Evolutionary conservation across 2,113 vertebrate genomes (phyloP), one percentile per base, ranked within the genome.

Genomic region (Lucifuga dentata): DNA sequence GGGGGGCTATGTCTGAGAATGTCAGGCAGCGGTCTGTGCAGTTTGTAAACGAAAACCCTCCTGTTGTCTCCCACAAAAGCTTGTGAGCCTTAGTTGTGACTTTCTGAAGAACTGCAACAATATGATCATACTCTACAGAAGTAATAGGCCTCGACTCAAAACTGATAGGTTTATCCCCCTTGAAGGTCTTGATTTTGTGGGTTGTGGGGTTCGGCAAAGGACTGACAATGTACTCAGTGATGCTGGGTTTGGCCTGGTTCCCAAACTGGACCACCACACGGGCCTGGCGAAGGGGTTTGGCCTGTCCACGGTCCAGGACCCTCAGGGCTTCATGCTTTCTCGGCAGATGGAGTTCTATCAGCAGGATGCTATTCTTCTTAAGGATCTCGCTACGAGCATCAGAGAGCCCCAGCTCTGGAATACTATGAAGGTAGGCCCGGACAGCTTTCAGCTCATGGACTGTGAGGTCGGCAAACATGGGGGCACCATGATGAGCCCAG

Each of bases 291-390:
- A 1, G 38, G 0, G 96, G 96, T 26, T 62, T 92, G 3, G 81
- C 81, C 0, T 88, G 88, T 0, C 90, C 91, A 0, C 50, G 53
- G 8, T 95, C 92, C 68, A 98, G 90, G 49, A 93, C 93, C 16
- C 49, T 80, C 53, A 98, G 89, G 5, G 95, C 94, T 1, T 76
- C 76, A 0, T 88, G 83, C 70, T 98, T 98, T 51, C 45, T 90
- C 7, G 96, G 96, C 9, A 95, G 41, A 50, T 95, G 84, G 46
- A 95, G 90, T 81, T 99, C 97, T 1, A 97, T 94, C 60, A 97
- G 89, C 15, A 98, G 91, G 48, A 98, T 92, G 0, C 86, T 93
- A 87, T 98, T 98, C 78, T 94, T 95, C 58, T 91, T 91, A 21
- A 97, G 41, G 2, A 76, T n/a, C 0, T 24, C 83, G 1, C n/a